Evolutionary conservation across 2,888 invertebrate species (phyloP), one percentile per base, ranked within the genome.

Genomic region (Callyntrura sp.): DNA sequence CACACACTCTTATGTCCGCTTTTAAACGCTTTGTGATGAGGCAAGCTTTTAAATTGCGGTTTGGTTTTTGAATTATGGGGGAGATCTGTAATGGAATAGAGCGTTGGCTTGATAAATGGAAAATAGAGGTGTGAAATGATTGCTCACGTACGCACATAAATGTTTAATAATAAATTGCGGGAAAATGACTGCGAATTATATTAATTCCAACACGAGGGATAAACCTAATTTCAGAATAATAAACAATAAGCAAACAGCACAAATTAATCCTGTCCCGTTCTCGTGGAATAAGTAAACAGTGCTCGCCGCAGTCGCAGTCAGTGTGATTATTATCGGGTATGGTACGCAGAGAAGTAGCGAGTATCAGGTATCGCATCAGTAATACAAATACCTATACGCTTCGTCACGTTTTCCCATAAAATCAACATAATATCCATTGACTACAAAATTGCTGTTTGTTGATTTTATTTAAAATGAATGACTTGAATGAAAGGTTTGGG

Each of bases 11-110:
- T 57, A 35, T 79, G 87, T 87, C 23, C 68, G 20, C 28, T 81
- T 70, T 81, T 57, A 45, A 81, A 70, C 23, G 68, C 55, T n/a
- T n/a, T 55, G 17, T 55, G 65, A 79, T 79, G 57, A 55, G 87
- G 87, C 79, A 87, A 55, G 35, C 45, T 43, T 76, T 45, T 6
- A 9, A 82, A 65, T 25, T 23, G 23, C 1, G 8, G 14, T 12
- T 20, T 81, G 17, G 0, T 23, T 35, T 25, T 14, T 55, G 55
- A 51, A 55, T 55, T 25, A 76, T 23, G 2, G 23, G 23, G n/a
- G 28, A 28, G 28, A 55, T 78, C 57, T 73, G 14, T 17, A 25
- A 11, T 65, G 45, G 11, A 35, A 17, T 5, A 1, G n/a, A n/a
- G 17, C 55, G 48, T 11, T 25, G 25, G 35, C 43, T 60, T 62